Conservation (phyloP, 2,888 invertebrate genomes). For the Ditula angustiorana region DNA sequence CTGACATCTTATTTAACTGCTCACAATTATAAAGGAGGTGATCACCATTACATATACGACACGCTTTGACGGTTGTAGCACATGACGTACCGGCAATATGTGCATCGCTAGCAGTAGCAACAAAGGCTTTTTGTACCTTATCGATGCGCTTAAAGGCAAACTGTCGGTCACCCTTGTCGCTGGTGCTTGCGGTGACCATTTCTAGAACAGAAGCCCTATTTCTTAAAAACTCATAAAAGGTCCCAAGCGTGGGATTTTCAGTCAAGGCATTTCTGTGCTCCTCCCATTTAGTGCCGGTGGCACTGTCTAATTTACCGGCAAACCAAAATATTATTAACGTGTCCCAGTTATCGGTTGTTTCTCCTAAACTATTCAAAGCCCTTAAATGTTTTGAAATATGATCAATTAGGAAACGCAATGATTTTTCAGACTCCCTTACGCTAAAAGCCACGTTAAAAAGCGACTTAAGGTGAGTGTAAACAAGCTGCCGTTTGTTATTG, state of each 20-base stretch:
- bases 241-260: background rate
- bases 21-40: slow-evolving; percentile 2
- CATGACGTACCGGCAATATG: background rate
- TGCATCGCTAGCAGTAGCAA: slow-evolving; percentile 1
- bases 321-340: slow-evolving; percentile 7
- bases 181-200: background rate
- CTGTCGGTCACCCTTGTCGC: background rate
- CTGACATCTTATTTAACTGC: slow-evolving; percentile 9
- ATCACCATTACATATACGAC: background rate
- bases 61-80: background rate
- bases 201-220: background rate
- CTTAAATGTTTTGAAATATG: slow-evolving; percentile 5
- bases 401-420: slow-evolving; percentile 7
- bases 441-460: slow-evolving; percentile 7
- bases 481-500: slow-evolving; percentile 4
- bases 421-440: slow-evolving; percentile 13
- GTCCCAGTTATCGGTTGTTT: slow-evolving; percentile 3
- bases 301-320: background rate
- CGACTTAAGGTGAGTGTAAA: slow-evolving; percentile 17
- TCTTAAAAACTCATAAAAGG: slow-evolving; percentile 3
- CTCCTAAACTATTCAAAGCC: slow-evolving; percentile 12
- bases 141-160: background rate
- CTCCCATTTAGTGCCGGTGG: slow-evolving; percentile 3
- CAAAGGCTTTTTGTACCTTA: slow-evolving; percentile 4
- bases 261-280: background rate